Conservation (phyloP, 2,797 vertebrate genomes). For the Bradypodion pumilum region DNA sequence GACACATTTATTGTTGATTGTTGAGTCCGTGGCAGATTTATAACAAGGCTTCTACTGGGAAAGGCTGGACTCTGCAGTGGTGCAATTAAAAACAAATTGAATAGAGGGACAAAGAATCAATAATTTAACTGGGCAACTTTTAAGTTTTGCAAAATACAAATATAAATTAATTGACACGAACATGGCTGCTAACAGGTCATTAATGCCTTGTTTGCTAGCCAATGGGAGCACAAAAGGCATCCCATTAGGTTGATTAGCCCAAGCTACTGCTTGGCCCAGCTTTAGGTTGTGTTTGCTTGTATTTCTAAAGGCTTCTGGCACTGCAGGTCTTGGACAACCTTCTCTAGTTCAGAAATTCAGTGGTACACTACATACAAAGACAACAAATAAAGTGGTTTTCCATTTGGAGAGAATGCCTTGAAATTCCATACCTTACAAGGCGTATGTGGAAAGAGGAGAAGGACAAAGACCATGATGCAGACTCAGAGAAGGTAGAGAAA, state of each 20-base stretch:
- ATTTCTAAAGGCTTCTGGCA: neutral
- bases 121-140: conserved; percentile 72
- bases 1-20: conserved; percentile 76
- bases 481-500: too few species aligned
- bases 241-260: neutral
- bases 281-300: neutral
- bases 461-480: too few species aligned
- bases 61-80: conserved; percentile 64
- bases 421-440: too few species aligned
- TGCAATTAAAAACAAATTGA: conserved; percentile 78
- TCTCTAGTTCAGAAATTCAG: too few species aligned
- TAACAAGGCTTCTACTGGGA: conserved; percentile 62
- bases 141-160: conserved; percentile 72
- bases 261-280: neutral
- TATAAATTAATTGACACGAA: conserved; percentile 77
- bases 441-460: too few species aligned
- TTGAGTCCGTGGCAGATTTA: conserved; percentile 73
- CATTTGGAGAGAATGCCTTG: too few species aligned
- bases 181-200: conserved; percentile 64
- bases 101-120: conserved; percentile 72
- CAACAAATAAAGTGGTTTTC: too few species aligned
- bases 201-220: conserved; percentile 40
- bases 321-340: neutral
- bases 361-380: too few species aligned
- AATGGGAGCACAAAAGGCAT: conserved; percentile 15